Conservation (phyloP, 2,113 vertebrate species). For the Barnardius zonarius region DNA sequence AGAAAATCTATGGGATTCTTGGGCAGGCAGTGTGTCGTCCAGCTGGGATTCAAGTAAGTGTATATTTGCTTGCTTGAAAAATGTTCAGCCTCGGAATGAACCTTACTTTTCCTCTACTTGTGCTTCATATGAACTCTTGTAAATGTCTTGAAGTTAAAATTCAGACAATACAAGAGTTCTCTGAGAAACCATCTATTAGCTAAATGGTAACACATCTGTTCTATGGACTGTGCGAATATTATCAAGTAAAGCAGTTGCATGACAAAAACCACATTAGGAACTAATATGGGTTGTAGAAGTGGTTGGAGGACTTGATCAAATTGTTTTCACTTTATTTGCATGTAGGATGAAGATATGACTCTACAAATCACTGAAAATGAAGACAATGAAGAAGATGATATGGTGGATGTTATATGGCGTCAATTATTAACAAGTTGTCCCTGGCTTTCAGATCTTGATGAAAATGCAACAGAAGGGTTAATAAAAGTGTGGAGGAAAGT, state of each 20-base stretch:
- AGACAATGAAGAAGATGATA: constrained; percentile 92
- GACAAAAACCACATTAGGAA: background rate
- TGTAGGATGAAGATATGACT: constrained; percentile 95
- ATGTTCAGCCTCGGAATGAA: background rate
- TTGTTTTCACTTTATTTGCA: background rate
- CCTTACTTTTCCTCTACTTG: background rate
- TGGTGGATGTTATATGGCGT: constrained; percentile 95
- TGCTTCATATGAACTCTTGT: background rate
- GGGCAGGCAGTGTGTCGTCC: constrained; percentile 97
- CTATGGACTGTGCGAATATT: background rate
- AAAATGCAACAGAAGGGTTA: constrained; percentile 88
- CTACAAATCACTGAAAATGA: constrained; percentile 90
- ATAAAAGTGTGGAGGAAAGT: constrained; percentile 94
- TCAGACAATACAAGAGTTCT: background rate
- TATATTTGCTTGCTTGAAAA: background rate
- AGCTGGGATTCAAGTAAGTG: constrained; percentile 92
- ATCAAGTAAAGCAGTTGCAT: background rate
- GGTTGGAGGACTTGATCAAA: background rate
- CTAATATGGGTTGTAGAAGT: background rate
- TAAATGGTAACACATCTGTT: background rate
- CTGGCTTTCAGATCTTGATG: constrained; percentile 90
- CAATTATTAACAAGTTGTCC: constrained; percentile 90
- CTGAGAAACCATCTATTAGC: background rate
- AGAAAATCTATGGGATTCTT: constrained; percentile 92
- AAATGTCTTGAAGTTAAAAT: background rate